Evolutionary conservation across 2,797 vertebrate genomes (phyloP).

Genomic region (Bufotes viridis): DNA sequence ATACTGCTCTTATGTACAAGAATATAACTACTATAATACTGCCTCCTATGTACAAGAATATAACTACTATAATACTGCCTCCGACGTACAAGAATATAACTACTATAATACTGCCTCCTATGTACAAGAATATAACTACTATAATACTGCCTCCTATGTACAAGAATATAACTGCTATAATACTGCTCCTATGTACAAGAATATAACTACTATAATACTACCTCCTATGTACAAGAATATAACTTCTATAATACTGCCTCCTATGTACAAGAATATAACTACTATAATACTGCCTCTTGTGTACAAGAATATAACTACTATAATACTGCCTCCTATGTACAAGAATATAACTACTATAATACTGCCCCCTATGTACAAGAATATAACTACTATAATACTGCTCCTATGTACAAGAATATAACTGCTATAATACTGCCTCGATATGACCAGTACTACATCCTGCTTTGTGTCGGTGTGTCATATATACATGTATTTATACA

Average conservation of each 20-base stretch:
- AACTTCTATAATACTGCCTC: not conserved
- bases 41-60: not conserved
- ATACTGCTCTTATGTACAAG: not conserved
- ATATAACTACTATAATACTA: constrained; percentile 3
- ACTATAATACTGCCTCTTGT: not conserved
- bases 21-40: constrained; percentile 2
- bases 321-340: not conserved
- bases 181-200: not conserved
- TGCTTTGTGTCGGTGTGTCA: not conserved
- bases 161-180: constrained; percentile 4
- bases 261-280: constrained; percentile 1
- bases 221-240: not conserved
- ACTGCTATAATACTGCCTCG: not conserved
- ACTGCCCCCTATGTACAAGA: not conserved
- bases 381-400: constrained; percentile 6
- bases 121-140: constrained; percentile 13
- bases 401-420: not conserved
- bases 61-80: not conserved
- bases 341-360: not conserved
- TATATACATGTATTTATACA: not conserved
- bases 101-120: not conserved
- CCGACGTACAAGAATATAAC: not conserved
- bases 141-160: constrained; percentile 4
- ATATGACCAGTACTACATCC: not conserved
- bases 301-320: not conserved